Conservation (phyloP, 2,888 invertebrate genomes). For the Serrognathus titanus region DNA sequence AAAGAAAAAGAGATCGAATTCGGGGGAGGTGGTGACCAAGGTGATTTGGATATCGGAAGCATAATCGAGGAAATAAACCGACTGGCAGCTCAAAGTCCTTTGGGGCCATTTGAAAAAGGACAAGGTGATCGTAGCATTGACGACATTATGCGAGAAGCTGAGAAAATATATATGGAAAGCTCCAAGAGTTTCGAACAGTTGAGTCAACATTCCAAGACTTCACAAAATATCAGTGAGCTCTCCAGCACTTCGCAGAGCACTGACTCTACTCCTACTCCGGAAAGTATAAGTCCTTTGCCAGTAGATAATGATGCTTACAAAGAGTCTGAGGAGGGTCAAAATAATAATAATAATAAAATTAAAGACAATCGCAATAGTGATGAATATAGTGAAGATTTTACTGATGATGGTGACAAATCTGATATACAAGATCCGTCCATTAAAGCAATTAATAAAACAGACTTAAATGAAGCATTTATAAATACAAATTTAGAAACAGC, state of each 20-base stretch:
- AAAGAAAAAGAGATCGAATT: conserved; percentile 37
- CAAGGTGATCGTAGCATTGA: conserved; percentile 55
- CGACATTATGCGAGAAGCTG: conserved; percentile 58
- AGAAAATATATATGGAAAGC: conserved; percentile 51
- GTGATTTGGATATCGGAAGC: conserved; percentile 62
- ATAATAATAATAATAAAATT: conserved; percentile 11
- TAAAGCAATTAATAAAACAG: neutral
- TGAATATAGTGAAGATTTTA: conserved; percentile 43
- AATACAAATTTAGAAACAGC: conserved; percentile 7
- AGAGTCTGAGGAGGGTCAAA: conserved; percentile 13
- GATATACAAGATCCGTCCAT: conserved; percentile 11
- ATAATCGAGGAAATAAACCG: conserved; percentile 69
- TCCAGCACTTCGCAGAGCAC: conserved; percentile 32
- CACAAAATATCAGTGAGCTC: conserved; percentile 42
- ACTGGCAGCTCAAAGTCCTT: conserved; percentile 47
- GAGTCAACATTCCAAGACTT: conserved; percentile 45
- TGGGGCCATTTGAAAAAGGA: conserved; percentile 46
- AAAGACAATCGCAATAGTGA: conserved; percentile 24
- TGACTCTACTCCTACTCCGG: conserved; percentile 43
- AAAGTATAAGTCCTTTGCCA: conserved; percentile 45
- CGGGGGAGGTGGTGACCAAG: conserved; percentile 32
- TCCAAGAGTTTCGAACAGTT: conserved; percentile 49
- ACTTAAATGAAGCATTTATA: neutral
- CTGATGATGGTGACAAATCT: conserved; percentile 34
- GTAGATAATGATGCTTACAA: conserved; percentile 30